phyloP scores from a whole-genome alignment of 2,797 vertebrate genomes.

The Pseudomugil gertrudae region DNA sequence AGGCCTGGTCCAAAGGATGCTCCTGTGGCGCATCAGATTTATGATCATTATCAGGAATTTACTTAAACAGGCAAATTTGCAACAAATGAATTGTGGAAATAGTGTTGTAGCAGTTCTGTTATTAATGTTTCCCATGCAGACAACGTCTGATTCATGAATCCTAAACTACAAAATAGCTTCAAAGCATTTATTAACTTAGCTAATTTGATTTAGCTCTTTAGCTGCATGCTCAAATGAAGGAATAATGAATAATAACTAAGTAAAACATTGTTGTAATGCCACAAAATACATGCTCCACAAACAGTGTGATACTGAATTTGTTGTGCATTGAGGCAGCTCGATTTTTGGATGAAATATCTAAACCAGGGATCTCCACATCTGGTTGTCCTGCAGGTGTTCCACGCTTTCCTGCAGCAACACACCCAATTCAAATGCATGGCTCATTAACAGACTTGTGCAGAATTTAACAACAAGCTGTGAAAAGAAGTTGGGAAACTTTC shows the following conservation, averaged over 20 bases:
- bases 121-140: constrained; percentile 2
- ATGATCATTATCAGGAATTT: not conserved
- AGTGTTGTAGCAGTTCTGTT: not conserved
- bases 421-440: no score
- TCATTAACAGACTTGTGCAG: no score
- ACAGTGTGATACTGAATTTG: not conserved
- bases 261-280: constrained; percentile 2
- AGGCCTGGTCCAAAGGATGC: no score
- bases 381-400: no score
- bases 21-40: no score
- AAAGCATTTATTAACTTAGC: not conserved
- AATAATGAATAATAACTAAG: constrained; percentile 2
- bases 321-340: not conserved
- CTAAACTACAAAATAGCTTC: not conserved
- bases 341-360: no score
- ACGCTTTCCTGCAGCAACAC: no score
- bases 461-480: no score
- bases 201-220: not conserved
- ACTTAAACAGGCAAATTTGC: not conserved
- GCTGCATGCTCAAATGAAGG: not conserved
- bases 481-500: no score
- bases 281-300: not conserved
- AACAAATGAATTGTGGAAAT: not conserved
- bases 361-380: no score
- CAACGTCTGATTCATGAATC: not conserved